Evolutionary conservation across 1,140 invertebrate species (phyloP), one percentile per base, ranked within the genome.

Genomic region (Drosophila arawakana): DNA sequence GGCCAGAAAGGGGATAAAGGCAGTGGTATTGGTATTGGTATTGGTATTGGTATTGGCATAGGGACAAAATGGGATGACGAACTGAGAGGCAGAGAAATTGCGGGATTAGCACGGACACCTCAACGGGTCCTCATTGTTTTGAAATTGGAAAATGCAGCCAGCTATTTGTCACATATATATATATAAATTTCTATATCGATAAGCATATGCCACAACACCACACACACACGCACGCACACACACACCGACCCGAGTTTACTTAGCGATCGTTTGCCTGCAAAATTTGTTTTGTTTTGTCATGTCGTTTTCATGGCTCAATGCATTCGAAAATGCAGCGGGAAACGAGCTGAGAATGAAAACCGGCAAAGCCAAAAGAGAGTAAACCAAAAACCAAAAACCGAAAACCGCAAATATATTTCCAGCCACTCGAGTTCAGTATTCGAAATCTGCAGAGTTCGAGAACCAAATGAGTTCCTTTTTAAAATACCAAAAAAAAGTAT

Each of bases 261-360:
- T 30, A 30, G 25, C 3, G 46, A 21, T 30, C 57, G 21, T 11
- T 47, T 18, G 44, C 44, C 44, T 47, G 44, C 44, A 18, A 49
- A 89, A 80, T 91, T 88, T 88, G 88, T 81, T 91, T 91, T 91
- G 88, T 91, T 91, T 88, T 91, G 88, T 91, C 88, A 91, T 88
- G 88, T 91, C 88, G 80, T 70, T 91, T 91, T 91, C 80, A 91
- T 88, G 88, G 81, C 75, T 84, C 75, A 91, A 73, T 88, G 88
- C 80, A 91, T 80, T 50, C 63, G 3, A 30, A 37, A 76, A 79
- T 80, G 73, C 70, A 57, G 37, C 69, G 49, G 25, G 55, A 35
- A 54, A 60, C 35, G 52, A 66, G 52, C 62, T 25, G 75, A 69
- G 15, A 78, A 71, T 75, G 69, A 74, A 80, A 80, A 68, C 79